phyloP scores from a whole-genome alignment of 2,888 invertebrate species.

The Drosophila algonquin region DNA sequence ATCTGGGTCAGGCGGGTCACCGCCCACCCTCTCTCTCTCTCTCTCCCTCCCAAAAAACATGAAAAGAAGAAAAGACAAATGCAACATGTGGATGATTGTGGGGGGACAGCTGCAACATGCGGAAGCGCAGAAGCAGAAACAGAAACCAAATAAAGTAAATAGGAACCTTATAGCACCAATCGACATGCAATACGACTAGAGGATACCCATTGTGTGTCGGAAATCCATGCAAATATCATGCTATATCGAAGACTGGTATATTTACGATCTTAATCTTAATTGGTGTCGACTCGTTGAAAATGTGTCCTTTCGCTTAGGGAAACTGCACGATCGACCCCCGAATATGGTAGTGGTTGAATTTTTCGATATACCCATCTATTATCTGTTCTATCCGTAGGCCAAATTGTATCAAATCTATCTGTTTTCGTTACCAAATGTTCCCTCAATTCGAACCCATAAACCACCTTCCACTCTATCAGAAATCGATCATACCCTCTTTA shows the following conservation, averaged over 20 bases:
- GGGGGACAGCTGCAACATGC: conserved; percentile 44
- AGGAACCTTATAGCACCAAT: neutral
- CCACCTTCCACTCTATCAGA: neutral
- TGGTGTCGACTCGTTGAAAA: too few species aligned
- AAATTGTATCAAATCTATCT: too few species aligned
- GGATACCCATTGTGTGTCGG: neutral
- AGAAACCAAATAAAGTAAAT: conserved; percentile 1
- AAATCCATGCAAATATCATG: too few species aligned
- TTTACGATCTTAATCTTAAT: too few species aligned
- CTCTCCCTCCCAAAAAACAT: neutral
- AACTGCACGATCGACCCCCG: too few species aligned
- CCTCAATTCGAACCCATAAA: neutral
- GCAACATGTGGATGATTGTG: conserved; percentile 44
- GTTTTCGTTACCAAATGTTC: too few species aligned
- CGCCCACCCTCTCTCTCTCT: conserved; percentile 26
- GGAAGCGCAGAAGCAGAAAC: conserved; percentile 27
- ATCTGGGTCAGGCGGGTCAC: conserved; percentile 45
- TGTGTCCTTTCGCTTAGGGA: too few species aligned
- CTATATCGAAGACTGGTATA: too few species aligned
- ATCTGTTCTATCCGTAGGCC: too few species aligned
- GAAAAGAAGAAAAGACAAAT: conserved; percentile 17
- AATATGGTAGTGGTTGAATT: too few species aligned
- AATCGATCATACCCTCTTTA: neutral
- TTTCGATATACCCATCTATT: too few species aligned
- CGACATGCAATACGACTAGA: neutral